Evolutionary conservation across 2,888 invertebrate genomes (phyloP).

Genomic region (Pogonocherus hispidulus): DNA sequence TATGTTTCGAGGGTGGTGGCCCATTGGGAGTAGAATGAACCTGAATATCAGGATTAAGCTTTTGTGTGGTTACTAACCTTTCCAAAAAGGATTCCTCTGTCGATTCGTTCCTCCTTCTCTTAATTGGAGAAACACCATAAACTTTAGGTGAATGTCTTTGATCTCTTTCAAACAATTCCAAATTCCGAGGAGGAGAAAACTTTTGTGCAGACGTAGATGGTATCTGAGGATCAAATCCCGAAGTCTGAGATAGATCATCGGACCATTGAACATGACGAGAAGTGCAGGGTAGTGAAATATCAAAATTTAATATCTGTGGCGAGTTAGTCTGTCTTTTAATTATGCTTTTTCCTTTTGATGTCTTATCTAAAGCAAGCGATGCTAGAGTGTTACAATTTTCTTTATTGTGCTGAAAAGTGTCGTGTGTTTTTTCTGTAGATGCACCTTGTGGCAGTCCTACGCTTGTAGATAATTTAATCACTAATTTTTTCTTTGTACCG

Average conservation of each 20-base stretch:
- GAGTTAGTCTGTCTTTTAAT: conserved; percentile 1
- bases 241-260: background rate
- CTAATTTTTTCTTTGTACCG: background rate
- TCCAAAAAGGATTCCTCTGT: conserved; percentile 22
- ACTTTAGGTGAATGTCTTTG: background rate
- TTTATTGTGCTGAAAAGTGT: background rate
- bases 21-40: conserved; percentile 15
- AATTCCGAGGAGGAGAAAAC: background rate
- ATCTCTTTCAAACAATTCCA: background rate
- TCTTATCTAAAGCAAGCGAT: background rate
- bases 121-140: background rate
- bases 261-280: conserved; percentile 13
- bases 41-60: conserved; percentile 13
- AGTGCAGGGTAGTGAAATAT: conserved; percentile 17
- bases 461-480: background rate
- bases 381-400: background rate
- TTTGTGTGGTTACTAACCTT: background rate
- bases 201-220: background rate
- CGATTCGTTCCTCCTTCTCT: background rate
- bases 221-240: background rate
- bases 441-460: background rate
- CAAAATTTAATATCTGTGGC: conserved; percentile 10
- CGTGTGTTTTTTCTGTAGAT: background rate
- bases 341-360: conserved; percentile 26
- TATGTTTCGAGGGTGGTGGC: background rate